Evolutionary conservation across 2,888 invertebrate species (phyloP), one percentile per base, ranked within the genome.

Genomic region (Neoitamus cyanurus): DNA sequence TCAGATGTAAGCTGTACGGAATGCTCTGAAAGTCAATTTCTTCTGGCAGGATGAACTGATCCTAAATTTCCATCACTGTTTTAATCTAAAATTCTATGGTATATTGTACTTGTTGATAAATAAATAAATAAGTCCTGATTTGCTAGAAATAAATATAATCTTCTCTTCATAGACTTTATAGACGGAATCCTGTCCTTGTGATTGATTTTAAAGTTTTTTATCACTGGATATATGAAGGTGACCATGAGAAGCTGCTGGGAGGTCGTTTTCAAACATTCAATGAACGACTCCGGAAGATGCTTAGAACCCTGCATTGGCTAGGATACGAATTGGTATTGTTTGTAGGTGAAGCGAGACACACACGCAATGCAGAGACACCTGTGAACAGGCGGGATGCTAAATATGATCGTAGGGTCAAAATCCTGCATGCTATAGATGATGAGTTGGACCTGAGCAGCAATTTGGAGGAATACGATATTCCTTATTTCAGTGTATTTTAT

Each of bases 241-340:
- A 85, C 6, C 78, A 83, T 13, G 85, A 85, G 69, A 78, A 72
- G 2, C 15, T 84, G 11, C 13, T 85, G 5, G 85, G 84, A 42
- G 85, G 85, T 1, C 85, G 85, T 5, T 83, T 80, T 73, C 48
- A 85, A 37, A 13, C 83, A 4, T 85, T 37, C n/a, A 83, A 78
- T 30, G 69, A 83, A 25, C 13, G 83, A 2, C 0, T 34, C 0
- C 3, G 30, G 1, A 34, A 28, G 13, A 31, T 80, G 7, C 73
- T 84, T 25, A 4, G 3, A 4, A 36, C 37, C 68, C 31, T 85
- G 5, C 68, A 80, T 42, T 48, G 72, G 13, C 20, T 85, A 7
- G 83, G 80, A 5, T 78, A 68, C 28, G 15, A 83, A 15, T 20
- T 84, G 13, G 37, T 85, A 20, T 83, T 72, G 36, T 83, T 83